phyloP scores from a whole-genome alignment of 2,797 vertebrate species.

The Betta splendens region DNA sequence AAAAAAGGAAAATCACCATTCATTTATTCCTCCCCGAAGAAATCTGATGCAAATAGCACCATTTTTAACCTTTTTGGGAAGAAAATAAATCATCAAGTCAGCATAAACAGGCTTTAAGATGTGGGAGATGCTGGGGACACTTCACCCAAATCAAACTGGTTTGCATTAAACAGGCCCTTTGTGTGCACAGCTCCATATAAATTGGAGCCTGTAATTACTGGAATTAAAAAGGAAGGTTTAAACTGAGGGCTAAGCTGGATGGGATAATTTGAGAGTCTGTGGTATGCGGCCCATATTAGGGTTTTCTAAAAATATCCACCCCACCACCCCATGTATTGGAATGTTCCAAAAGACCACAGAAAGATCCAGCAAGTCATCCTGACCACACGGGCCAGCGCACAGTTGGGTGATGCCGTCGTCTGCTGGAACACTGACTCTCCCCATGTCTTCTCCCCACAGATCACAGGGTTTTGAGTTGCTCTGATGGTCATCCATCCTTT shows the following conservation, averaged over 20 bases:
- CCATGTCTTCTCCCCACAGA: conserved; percentile 51
- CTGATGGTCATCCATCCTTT: conserved; percentile 49
- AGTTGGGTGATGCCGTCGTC: conserved; percentile 68
- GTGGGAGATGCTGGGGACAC: conserved; percentile 85
- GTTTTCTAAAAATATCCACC: conserved; percentile 88
- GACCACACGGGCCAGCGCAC: conserved; percentile 74
- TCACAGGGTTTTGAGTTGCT: conserved; percentile 45
- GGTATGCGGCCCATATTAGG: conserved; percentile 90
- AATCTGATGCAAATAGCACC: conserved; percentile 77
- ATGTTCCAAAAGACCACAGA: conserved; percentile 85
- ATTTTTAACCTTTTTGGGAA: conserved; percentile 76
- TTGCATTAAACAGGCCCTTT: conserved; percentile 89
- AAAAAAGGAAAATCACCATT: conserved; percentile 71
- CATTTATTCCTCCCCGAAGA: conserved; percentile 73
- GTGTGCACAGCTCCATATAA: conserved; percentile 87
- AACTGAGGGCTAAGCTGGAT: conserved; percentile 88
- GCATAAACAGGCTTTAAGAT: conserved; percentile 84
- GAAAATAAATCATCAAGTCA: conserved; percentile 86
- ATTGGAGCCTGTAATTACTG: conserved; percentile 90
- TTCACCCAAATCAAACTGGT: conserved; percentile 87
- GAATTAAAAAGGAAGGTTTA: conserved; percentile 91
- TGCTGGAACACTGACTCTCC: conserved; percentile 55
- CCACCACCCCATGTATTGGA: conserved; percentile 84
- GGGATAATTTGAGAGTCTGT: conserved; percentile 92
- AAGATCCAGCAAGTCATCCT: conserved; percentile 79